These are phyloP conservation scores for Craseonycteris thonglongyai DNA, from an alignment of 2,113 vertebrate genomes.

Conservation along the genomic window DNA sequence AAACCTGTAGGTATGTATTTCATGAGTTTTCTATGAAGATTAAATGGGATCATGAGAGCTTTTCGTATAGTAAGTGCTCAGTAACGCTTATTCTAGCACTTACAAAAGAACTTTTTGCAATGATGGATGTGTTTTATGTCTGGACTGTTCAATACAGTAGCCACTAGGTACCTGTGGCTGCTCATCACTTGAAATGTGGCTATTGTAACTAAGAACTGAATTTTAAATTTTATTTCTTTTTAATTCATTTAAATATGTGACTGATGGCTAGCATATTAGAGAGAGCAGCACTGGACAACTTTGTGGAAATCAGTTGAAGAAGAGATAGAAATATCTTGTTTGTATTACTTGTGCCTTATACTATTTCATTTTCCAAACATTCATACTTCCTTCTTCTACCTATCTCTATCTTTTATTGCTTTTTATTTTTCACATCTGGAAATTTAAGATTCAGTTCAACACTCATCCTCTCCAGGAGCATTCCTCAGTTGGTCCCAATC, in stretches of 20 bases:
- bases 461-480: background rate
- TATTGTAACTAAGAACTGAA: background rate
- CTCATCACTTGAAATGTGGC: background rate
- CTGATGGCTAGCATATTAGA: background rate
- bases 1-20: background rate
- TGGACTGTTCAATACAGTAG: background rate
- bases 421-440: background rate
- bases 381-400: background rate
- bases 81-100: background rate
- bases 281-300: background rate
- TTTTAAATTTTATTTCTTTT: slow-evolving; percentile 9
- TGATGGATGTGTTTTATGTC: background rate
- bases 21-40: background rate
- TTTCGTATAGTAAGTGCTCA: background rate
- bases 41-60: background rate
- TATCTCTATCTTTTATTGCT: background rate
- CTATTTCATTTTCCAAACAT: background rate
- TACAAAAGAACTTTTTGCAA: background rate
- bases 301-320: background rate
- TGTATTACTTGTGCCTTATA: background rate
- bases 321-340: background rate
- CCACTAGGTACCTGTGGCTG: too few species aligned
- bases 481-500: background rate
- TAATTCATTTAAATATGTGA: background rate
- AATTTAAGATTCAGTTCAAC: background rate